Conservation (phyloP, 2,797 vertebrate genomes). For the Smutsia gigantea region DNA sequence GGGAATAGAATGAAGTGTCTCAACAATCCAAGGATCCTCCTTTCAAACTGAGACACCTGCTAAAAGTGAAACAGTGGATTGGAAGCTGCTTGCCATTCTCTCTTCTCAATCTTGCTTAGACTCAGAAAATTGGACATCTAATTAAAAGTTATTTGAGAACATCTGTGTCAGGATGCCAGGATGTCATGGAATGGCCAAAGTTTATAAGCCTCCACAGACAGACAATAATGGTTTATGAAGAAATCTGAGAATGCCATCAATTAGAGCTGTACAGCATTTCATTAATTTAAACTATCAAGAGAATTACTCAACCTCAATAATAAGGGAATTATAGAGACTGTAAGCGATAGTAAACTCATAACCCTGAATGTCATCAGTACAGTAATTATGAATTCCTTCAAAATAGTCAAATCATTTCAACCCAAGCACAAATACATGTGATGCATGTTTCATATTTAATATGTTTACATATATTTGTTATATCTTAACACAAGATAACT, state of each 20-base stretch:
- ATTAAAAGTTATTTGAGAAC: conserved; percentile 66
- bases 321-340: conserved; percentile 50
- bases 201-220: not conserved
- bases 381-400: not conserved
- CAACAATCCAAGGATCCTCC: not conserved
- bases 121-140: not conserved
- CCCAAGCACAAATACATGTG: not conserved
- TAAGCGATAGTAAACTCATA: not conserved
- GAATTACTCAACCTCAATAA: conserved; percentile 13
- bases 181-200: not conserved
- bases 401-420: not conserved
- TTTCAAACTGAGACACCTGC: not conserved
- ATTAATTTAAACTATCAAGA: conserved; percentile 49
- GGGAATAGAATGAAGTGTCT: not conserved
- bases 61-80: not conserved
- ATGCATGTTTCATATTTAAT: not conserved
- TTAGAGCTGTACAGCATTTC: conserved; percentile 42
- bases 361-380: not conserved
- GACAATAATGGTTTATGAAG: conserved; percentile 20
- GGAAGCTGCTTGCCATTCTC: not conserved
- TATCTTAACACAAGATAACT: not conserved
- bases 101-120: not conserved
- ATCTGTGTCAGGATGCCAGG: conserved; percentile 25
- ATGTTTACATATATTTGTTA: not conserved
- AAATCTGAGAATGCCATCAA: conserved; percentile 35